Conservation (phyloP, 2,888 invertebrate species). For the Noctua janthina region DNA sequence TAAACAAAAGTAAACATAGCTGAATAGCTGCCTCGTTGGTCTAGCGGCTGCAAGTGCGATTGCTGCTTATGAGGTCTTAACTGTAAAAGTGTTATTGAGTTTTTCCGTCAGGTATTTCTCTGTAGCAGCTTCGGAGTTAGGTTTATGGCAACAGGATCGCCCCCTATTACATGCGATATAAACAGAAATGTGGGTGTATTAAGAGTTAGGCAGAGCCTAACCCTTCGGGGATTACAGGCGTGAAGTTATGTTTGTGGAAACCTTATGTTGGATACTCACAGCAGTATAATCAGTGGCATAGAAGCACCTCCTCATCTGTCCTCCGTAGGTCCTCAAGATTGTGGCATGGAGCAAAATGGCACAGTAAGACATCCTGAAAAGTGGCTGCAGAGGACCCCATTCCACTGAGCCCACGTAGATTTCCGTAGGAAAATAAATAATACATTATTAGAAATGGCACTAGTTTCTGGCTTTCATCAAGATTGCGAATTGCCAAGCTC, state of each 20-base stretch:
- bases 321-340: conserved; percentile 85
- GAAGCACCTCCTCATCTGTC: conserved; percentile 86
- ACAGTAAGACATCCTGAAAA: conserved; percentile 86
- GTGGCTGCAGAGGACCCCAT: conserved; percentile 86
- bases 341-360: conserved; percentile 88
- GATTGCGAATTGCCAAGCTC: background rate
- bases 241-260: background rate
- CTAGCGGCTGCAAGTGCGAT: too few species aligned
- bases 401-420: conserved; percentile 84
- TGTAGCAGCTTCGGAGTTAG: too few species aligned
- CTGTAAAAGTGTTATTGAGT: too few species aligned
- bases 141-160: too few species aligned
- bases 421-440: conserved; percentile 68
- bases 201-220: background rate
- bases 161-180: background rate
- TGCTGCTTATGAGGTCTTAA: too few species aligned
- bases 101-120: too few species aligned
- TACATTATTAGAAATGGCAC: background rate
- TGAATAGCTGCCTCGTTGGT: too few species aligned
- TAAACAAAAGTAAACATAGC: too few species aligned
- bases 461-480: background rate
- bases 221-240: background rate
- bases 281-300: conserved; percentile 88
- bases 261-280: conserved; percentile 75
- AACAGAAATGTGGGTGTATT: background rate